Evolutionary conservation across 2,888 invertebrate species (phyloP).

Genomic region (Drosophila algonquin): DNA sequence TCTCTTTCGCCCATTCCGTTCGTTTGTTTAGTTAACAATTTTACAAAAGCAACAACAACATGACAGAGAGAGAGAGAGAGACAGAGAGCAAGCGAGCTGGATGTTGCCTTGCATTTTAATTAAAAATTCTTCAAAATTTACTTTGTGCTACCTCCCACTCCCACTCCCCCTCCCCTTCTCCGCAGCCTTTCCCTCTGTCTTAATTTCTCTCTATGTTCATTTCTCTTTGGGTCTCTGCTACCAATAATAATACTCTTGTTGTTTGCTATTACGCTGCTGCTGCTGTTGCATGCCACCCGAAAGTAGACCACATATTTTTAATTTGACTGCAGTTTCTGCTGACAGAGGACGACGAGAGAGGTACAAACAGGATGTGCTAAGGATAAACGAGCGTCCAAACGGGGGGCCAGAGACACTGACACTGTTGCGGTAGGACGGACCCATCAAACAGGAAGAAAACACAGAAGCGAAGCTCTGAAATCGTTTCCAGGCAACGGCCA

Average conservation of each 20-base stretch:
- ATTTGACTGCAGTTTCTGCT: slow-evolving; percentile 57
- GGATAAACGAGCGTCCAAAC: slow-evolving; percentile 19
- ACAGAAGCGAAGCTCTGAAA: not conserved
- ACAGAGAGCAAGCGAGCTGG: slow-evolving; percentile 9
- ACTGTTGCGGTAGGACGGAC: slow-evolving; percentile 30
- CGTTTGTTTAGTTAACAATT: slow-evolving; percentile 55
- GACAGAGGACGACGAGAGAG: slow-evolving; percentile 1
- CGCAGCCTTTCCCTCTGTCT: slow-evolving; percentile 16
- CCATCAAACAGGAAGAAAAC: slow-evolving; percentile 1
- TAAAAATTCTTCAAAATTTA: slow-evolving; percentile 73
- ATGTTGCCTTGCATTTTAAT: slow-evolving; percentile 68
- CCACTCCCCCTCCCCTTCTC: not conserved
- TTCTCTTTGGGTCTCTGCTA: slow-evolving; percentile 36
- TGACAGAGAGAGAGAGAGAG: not conserved
- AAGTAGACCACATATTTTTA: slow-evolving; percentile 77
- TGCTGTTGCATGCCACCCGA: slow-evolving; percentile 61
- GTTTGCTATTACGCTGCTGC: slow-evolving; percentile 30
- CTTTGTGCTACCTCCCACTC: slow-evolving; percentile 54
- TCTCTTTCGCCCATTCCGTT: too few relatives aligned
- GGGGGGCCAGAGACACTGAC: not conserved
- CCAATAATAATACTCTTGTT: slow-evolving; percentile 70
- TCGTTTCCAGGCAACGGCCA: not conserved
- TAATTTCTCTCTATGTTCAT: slow-evolving; percentile 19
- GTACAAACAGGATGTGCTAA: slow-evolving; percentile 1
- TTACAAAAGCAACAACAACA: slow-evolving; percentile 46